Conservation (phyloP, 2,888 invertebrate genomes). For the Drosophila paracracens region DNA sequence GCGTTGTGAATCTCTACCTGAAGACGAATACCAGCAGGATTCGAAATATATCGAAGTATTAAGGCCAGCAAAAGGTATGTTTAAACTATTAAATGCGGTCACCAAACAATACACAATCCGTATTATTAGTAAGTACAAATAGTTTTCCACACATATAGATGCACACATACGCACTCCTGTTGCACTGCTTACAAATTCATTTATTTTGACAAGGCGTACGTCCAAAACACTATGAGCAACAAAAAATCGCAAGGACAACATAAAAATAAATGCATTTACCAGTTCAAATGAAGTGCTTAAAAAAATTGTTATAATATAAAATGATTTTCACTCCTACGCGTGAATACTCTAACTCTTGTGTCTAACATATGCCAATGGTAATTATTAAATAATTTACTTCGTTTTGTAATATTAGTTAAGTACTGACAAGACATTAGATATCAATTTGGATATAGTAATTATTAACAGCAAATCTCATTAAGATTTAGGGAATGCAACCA, state of each 20-base stretch:
- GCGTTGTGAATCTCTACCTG: not conserved
- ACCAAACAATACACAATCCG: not conserved
- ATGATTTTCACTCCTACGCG: not conserved
- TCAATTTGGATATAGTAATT: not conserved
- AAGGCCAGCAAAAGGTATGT: not conserved
- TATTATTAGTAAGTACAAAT: not conserved
- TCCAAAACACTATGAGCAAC: slow-evolving; percentile 33
- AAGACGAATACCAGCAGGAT: not conserved
- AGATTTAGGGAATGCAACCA: not conserved
- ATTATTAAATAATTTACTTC: not conserved
- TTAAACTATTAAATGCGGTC: not conserved
- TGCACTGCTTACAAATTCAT: slow-evolving; percentile 60
- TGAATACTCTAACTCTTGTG: slow-evolving; percentile 21
- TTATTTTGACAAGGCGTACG: slow-evolving; percentile 59
- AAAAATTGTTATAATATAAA: slow-evolving; percentile 3
- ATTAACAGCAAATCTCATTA: not conserved
- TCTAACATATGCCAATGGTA: not conserved
- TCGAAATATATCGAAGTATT: not conserved
- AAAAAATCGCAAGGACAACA: slow-evolving; percentile 57
- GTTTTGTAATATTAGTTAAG: not conserved
- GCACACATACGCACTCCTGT: slow-evolving; percentile 9
- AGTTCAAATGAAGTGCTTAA: slow-evolving; percentile 43
- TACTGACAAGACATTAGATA: not conserved
- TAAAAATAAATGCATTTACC: slow-evolving; percentile 63
- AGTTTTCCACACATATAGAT: not conserved